Conservation (phyloP, 2,888 invertebrate species). For the Matsumyia berberina region DNA sequence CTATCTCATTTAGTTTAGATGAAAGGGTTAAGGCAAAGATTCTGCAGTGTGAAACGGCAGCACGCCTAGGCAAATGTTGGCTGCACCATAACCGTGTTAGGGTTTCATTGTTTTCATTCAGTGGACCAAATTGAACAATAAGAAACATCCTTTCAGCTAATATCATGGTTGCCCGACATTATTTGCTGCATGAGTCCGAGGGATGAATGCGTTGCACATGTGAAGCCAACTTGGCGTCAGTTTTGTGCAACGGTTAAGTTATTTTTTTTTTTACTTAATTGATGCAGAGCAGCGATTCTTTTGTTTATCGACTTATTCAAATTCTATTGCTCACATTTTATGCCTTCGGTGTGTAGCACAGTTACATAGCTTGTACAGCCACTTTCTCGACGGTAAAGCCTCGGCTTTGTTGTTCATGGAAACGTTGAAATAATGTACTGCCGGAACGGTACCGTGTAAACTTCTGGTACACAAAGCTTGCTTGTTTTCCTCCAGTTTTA, state of each 20-base stretch:
- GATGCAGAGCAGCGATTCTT: slow-evolving; percentile 20
- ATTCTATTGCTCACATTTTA: slow-evolving; percentile 58
- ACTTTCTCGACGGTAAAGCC: background rate
- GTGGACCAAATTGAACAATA: slow-evolving; percentile 56
- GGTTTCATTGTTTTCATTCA: slow-evolving; percentile 51
- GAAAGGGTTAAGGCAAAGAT: slow-evolving; percentile 34
- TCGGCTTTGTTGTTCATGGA: slow-evolving; percentile 26
- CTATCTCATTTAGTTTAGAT: slow-evolving; percentile 66
- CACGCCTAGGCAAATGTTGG: slow-evolving; percentile 6
- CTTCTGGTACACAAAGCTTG: slow-evolving; percentile 27
- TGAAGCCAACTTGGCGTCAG: slow-evolving; percentile 31
- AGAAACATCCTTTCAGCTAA: slow-evolving; percentile 6
- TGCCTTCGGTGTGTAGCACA: slow-evolving; percentile 7
- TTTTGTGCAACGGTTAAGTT: slow-evolving; percentile 54
- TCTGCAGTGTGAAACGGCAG: slow-evolving; percentile 23
- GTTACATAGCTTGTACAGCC: background rate
- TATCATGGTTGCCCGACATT: slow-evolving; percentile 31
- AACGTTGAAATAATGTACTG: slow-evolving; percentile 16
- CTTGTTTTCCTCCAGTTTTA: slow-evolving; percentile 7
- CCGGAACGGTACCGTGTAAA: slow-evolving; percentile 23
- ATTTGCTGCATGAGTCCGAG: slow-evolving; percentile 34
- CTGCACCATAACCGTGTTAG: slow-evolving; percentile 35
- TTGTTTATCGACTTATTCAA: slow-evolving; percentile 64
- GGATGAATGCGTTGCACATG: slow-evolving; percentile 22
- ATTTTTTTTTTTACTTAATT: slow-evolving; percentile 51